A percentile compares a stretch with the other conserved stretches of the same genome.
phyloP scores from a whole-genome alignment of 2,113 vertebrate genomes.

The Pristiophorus japonicus region DNA sequence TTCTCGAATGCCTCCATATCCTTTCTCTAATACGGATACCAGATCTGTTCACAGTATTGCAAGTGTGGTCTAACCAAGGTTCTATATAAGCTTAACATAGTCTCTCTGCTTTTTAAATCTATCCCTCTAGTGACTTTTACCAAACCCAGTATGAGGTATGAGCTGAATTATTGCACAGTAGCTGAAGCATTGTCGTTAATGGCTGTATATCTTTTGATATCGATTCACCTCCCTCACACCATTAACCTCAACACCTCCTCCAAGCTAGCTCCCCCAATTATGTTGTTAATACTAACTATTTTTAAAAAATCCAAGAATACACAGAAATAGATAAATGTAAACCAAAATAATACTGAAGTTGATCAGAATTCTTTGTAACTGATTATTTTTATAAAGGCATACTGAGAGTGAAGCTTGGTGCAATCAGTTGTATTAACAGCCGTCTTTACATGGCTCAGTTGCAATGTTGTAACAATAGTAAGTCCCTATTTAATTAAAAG shows the following conservation, averaged over 20 bases:
- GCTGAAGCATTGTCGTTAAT: not conserved
- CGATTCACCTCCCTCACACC: not conserved
- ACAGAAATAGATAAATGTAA: not conserved
- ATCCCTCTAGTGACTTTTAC: no score
- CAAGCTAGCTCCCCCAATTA: not conserved
- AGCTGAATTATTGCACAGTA: not conserved
- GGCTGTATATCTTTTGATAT: not conserved
- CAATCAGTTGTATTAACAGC: not conserved
- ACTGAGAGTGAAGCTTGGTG: not conserved
- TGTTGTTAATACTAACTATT: not conserved
- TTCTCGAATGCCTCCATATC: no score
- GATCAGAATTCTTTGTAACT: not conserved
- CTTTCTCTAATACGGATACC: no score
- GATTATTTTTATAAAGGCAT: not conserved
- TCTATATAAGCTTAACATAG: no score
- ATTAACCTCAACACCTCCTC: not conserved
- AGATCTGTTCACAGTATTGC: no score
- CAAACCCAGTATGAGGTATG: no score
- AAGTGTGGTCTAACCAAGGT: no score
- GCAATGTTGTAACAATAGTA: not conserved
- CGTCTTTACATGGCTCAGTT: not conserved
- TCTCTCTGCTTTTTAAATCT: no score
- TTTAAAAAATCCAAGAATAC: not conserved
- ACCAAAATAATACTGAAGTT: not conserved
- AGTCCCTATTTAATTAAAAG: not conserved